A percentile compares a stretch with the other conserved stretches of the same genome.
phyloP scores from a whole-genome alignment of 2,113 vertebrate species.

The Gadus macrocephalus region DNA sequence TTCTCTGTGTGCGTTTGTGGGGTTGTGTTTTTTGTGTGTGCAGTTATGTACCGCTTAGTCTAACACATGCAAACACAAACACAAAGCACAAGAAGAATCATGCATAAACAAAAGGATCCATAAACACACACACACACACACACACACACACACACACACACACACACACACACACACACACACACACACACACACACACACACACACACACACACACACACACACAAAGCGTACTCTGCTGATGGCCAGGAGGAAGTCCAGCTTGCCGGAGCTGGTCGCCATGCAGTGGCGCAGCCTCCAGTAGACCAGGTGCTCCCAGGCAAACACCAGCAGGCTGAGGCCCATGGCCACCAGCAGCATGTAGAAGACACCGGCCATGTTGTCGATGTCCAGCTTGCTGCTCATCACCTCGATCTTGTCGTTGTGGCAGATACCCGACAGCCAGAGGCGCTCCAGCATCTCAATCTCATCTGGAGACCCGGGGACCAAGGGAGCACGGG shows the following conservation, averaged over 20 bases:
- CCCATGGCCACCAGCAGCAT: conserved; percentile 91
- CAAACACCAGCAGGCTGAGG: conserved; percentile 84
- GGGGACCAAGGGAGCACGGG: not conserved
- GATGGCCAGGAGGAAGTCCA: conserved; percentile 86
- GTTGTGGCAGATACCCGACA: conserved; percentile 89
- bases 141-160: not conserved
- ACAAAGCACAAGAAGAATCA: not conserved
- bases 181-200: too few species aligned
- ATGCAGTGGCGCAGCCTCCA: conserved; percentile 85
- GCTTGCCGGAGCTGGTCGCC: conserved; percentile 78
- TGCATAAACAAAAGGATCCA: not conserved
- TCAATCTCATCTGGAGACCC: conserved; percentile 82
- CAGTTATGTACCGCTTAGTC: too few species aligned
- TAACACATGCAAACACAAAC: not conserved
- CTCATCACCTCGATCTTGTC: conserved; percentile 93
- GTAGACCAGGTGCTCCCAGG: conserved; percentile 88
- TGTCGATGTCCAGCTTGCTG: conserved; percentile 90
- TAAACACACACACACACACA: not conserved
- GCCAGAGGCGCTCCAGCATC: conserved; percentile 86
- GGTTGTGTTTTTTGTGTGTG: too few species aligned
- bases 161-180: too few species aligned
- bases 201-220: too few species aligned
- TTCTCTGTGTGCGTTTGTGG: too few species aligned
- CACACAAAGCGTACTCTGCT: conserved; percentile 74
- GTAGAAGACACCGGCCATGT: conserved; percentile 92